These are phyloP conservation scores for Oxyteleia sp. DNA, from an alignment of 2,888 invertebrate genomes.

Conservation along the genomic window DNA sequence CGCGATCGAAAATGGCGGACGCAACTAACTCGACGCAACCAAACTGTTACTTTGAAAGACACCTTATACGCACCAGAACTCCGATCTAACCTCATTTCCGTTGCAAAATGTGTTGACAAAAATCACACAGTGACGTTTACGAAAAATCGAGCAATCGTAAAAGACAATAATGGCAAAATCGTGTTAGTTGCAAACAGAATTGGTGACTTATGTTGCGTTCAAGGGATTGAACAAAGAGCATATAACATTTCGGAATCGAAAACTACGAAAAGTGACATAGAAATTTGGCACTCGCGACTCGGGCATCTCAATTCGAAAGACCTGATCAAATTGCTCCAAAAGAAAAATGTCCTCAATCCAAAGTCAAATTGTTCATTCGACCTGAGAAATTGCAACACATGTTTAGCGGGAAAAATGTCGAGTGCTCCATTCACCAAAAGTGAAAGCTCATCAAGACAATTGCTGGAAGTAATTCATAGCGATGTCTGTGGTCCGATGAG, in stretches of 20 bases:
- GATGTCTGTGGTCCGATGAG: slow-evolving; percentile 71
- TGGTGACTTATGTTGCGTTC: slow-evolving; percentile 66
- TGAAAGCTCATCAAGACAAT: too few species aligned
- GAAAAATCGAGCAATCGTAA: slow-evolving; percentile 55
- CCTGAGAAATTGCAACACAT: slow-evolving; percentile 8
- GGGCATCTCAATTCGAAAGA: slow-evolving; percentile 64
- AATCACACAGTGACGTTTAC: slow-evolving; percentile 35
- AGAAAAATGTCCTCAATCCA: slow-evolving; percentile 1
- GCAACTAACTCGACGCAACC: too few species aligned
- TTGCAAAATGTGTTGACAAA: slow-evolving; percentile 70
- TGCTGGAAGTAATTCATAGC: background rate
- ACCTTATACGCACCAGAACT: slow-evolving; percentile 70
- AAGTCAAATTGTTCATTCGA: background rate
- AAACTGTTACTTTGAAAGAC: too few species aligned
- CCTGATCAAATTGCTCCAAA: slow-evolving; percentile 15
- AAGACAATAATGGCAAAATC: slow-evolving; percentile 32
- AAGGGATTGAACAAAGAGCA: background rate
- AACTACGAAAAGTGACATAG: background rate
- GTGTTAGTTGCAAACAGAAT: slow-evolving; percentile 47
- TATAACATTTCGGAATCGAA: background rate
- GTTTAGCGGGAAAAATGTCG: slow-evolving; percentile 23
- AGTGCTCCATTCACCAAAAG: slow-evolving; percentile 33
- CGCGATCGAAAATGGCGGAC: too few species aligned
- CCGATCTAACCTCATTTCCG: slow-evolving; percentile 69
- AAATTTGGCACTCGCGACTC: slow-evolving; percentile 63